Evolutionary conservation across 2,113 vertebrate genomes (phyloP).

Genomic region (Oenanthe oenanthe): DNA sequence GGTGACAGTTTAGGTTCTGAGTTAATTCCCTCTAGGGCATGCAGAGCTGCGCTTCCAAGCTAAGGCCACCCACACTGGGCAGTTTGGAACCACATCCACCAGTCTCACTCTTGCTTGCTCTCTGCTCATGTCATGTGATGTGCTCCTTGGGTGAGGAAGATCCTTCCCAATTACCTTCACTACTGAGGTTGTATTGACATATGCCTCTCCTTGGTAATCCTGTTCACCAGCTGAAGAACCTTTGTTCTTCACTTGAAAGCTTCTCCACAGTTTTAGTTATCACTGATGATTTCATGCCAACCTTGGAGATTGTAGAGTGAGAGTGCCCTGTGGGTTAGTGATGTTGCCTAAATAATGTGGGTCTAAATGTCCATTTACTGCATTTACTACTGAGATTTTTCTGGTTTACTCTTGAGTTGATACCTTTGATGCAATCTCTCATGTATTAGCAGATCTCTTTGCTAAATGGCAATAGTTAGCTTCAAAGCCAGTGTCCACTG

Average conservation of each 20-base stretch:
- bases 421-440: not conserved
- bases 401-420: not conserved
- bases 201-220: not conserved
- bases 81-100: not conserved
- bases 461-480: not conserved
- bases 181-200: not conserved
- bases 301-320: not conserved
- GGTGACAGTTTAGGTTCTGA: not conserved
- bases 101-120: accelerated
- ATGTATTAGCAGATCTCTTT: not conserved
- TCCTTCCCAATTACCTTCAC: not conserved
- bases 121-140: not conserved
- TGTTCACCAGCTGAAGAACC: not conserved
- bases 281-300: not conserved
- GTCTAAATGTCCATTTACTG: not conserved
- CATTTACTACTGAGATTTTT: not conserved
- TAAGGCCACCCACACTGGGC: not conserved
- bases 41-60: not conserved
- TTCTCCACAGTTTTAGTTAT: not conserved
- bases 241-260: not conserved
- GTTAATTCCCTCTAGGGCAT: not conserved
- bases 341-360: not conserved
- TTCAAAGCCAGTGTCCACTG: not conserved
- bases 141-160: not conserved
- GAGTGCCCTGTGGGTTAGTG: not conserved